Conservation (phyloP, 2,888 invertebrate species). For the Drosophila borealis region DNA sequence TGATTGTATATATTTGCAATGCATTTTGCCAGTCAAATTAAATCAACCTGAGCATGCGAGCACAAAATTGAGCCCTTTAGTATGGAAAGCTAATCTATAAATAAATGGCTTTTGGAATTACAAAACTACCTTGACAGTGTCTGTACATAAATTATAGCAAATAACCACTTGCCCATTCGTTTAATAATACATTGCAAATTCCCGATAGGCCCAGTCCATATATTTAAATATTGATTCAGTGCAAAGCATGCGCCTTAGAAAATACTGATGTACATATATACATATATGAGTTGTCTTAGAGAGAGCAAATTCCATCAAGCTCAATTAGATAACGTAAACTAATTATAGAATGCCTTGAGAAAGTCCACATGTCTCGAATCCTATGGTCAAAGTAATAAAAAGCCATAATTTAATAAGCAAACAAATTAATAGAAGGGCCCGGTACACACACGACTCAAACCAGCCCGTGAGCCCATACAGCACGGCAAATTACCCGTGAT, state of each 20-base stretch:
- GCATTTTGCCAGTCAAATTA: too few species aligned
- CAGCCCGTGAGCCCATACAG: conserved; percentile 2
- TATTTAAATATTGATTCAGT: too few species aligned
- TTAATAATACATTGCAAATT: too few species aligned
- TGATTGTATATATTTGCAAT: too few species aligned
- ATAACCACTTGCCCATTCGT: too few species aligned
- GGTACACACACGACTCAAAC: background rate
- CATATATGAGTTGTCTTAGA: background rate
- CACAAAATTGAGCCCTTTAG: too few species aligned
- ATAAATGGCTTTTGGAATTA: too few species aligned
- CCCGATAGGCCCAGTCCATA: too few species aligned
- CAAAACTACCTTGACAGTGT: too few species aligned
- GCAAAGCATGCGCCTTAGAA: background rate
- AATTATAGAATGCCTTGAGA: conserved; percentile 37
- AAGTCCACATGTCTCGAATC: conserved; percentile 9
- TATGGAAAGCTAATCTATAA: too few species aligned
- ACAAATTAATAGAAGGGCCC: conserved; percentile 51
- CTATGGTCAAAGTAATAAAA: conserved; percentile 51
- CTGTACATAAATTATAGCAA: too few species aligned
- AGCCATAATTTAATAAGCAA: conserved; percentile 69
- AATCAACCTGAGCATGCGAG: too few species aligned
- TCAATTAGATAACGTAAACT: conserved; percentile 59
- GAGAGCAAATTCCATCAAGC: conserved; percentile 18
- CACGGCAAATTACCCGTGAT: conserved; percentile 40
- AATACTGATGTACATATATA: background rate